A percentile compares a stretch with the other conserved stretches of the same genome.
Evolutionary conservation across 2,113 vertebrate species (phyloP).

Genomic region (Gallinago jamesoni): DNA sequence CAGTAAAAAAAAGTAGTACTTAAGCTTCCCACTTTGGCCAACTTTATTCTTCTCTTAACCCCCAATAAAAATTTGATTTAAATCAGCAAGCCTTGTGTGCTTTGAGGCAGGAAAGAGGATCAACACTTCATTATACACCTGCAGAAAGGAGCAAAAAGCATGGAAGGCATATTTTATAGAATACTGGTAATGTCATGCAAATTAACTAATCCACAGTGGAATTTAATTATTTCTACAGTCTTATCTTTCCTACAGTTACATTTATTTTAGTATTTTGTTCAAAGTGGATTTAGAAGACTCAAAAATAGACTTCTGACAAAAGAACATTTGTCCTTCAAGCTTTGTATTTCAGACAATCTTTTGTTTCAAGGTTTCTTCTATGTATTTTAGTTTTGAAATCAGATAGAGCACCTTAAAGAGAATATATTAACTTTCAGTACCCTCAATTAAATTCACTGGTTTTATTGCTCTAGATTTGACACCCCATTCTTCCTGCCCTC

Average conservation of each 20-base stretch:
- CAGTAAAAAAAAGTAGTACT: neutral
- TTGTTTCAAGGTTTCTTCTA: neutral
- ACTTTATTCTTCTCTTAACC: neutral
- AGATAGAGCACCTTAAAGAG: neutral
- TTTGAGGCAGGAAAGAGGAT: neutral
- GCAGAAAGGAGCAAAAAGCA: neutral
- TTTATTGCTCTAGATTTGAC: neutral
- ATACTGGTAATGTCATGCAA: neutral
- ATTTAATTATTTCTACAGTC: neutral
- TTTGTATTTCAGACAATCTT: neutral
- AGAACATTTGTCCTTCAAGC: neutral
- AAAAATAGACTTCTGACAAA: neutral
- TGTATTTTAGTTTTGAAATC: neutral
- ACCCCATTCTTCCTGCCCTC: neutral
- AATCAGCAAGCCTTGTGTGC: neutral
- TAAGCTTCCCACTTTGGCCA: neutral
- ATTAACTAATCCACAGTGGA: neutral
- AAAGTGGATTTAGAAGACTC: neutral
- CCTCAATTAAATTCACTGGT: neutral
- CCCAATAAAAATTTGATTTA: neutral
- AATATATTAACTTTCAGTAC: neutral
- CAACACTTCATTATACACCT: neutral
- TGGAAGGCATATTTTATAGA: neutral
- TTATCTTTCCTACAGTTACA: neutral
- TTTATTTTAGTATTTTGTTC: neutral